phyloP scores from a whole-genome alignment of 2,113 vertebrate species.

The Crotalus horridus region DNA sequence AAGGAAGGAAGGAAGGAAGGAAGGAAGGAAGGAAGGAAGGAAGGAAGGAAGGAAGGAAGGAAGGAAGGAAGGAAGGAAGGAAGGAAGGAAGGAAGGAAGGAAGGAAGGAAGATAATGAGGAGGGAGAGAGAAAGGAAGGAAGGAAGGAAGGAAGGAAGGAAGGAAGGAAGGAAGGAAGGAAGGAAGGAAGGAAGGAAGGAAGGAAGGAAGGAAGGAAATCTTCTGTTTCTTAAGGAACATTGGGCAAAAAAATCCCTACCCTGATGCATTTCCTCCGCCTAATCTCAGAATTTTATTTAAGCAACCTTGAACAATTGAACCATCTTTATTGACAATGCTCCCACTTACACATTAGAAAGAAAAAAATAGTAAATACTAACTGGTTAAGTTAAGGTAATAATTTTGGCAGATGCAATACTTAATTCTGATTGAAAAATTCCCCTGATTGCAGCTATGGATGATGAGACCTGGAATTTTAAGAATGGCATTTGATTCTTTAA shows the following conservation, averaged over 20 bases:
- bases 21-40: too few relatives aligned
- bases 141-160: too few relatives aligned
- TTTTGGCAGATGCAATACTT: conserved; percentile 16
- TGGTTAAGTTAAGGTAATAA: background rate
- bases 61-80: too few relatives aligned
- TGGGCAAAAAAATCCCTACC: background rate
- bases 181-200: too few relatives aligned
- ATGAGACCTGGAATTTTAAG: conserved; percentile 53
- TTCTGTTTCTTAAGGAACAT: too few relatives aligned
- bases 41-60: too few relatives aligned
- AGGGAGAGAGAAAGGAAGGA: too few relatives aligned
- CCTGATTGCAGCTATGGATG: conserved; percentile 30
- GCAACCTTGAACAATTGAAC: background rate
- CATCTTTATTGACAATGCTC: background rate
- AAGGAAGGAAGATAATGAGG: too few relatives aligned
- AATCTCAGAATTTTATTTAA: background rate
- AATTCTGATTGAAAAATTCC: background rate
- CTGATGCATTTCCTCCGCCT: background rate
- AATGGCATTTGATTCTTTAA: conserved; percentile 59
- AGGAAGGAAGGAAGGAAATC: too few relatives aligned
- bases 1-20: too few relatives aligned
- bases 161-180: too few relatives aligned
- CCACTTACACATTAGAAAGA: background rate
- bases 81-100: too few relatives aligned
- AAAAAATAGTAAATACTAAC: background rate